These are phyloP conservation scores for Callorhinus ursinus DNA, from an alignment of 2,113 vertebrate genomes.

Conservation along the genomic window DNA sequence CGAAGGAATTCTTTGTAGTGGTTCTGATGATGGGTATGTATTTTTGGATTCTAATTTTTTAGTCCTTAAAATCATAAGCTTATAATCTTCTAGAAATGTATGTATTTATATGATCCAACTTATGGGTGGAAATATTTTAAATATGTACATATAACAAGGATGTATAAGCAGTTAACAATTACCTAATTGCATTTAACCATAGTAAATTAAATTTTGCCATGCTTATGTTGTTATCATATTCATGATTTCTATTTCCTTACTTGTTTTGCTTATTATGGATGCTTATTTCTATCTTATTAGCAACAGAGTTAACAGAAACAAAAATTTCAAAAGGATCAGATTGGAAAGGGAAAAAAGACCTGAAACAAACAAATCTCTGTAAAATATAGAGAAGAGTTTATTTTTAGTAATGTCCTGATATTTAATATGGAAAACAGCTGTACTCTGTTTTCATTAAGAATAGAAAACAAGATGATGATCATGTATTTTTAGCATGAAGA, in stretches of 20 bases:
- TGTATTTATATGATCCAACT: neutral
- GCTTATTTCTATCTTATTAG: neutral
- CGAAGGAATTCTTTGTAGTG: constrained; percentile 98
- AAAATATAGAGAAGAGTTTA: neutral
- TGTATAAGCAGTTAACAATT: neutral
- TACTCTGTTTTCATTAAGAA: neutral
- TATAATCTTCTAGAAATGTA: neutral
- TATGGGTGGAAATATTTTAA: neutral
- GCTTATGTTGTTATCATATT: neutral
- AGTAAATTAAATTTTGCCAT: neutral
- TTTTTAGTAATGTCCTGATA: neutral
- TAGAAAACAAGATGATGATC: neutral
- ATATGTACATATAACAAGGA: neutral
- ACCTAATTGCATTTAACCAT: neutral
- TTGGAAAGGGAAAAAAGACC: neutral
- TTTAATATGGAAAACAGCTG: neutral
- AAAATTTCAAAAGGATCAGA: neutral
- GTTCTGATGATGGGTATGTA: constrained; percentile 95
- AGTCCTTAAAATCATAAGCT: neutral
- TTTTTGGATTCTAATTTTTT: constrained; percentile 25
- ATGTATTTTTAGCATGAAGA: neutral
- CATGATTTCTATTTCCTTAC: neutral
- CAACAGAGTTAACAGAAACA: constrained; percentile 11
- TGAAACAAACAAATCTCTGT: neutral
- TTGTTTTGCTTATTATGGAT: neutral